Base-by-base conservation (phyloP, 2,888 invertebrate species). In the Torymus texanus region DNA sequence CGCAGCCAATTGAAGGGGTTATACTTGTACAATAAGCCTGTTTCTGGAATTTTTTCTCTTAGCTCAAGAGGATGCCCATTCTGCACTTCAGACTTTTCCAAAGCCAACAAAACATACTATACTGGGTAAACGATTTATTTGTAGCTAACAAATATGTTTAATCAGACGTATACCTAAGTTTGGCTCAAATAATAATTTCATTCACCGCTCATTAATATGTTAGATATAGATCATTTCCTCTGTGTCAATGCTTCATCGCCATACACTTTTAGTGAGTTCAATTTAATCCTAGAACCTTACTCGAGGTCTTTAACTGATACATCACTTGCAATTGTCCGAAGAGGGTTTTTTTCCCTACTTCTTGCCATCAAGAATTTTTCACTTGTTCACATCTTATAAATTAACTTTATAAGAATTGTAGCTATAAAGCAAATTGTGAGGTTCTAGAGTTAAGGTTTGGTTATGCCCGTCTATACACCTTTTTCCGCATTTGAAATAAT, bases 31-130 rank as follows among this genome's bases (percentile, higher is more conserved):
- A 77, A 80, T 80, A 80, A 78, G 67, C 75, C 81, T 81, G 78
- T 81, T 81, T 81, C 79, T 81, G 76, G 71, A 81, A 81, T 81
- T 78, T 78, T 77, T 81, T 79, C 77, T 81, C 79, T 79, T 79
- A 81, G 81, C 79, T 81, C 81, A 81, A 81, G 81, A 81, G 77
- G 81, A 81, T 75, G 79, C 81, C 76, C 81, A 81, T 75, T 75
- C 81, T 75, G 81, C 81, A 75, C 81, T 81, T 78, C 81, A 79
- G 75, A 63, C 70, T 77, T 81, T 81, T 74, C 81, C 79, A 75
- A 81, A 81, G 79, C 71, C 75, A 78, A 79, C 77, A 66, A 81
- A 81, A 79, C 79, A 81, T 75, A 81, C 81, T 71, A 81, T 81
- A 79, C 72, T 81, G 77, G 81, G 81, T 81, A 79, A 81, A 75